Evolutionary conservation across 2,113 vertebrate species (phyloP).

Genomic region (Phodopus roborovskii): DNA sequence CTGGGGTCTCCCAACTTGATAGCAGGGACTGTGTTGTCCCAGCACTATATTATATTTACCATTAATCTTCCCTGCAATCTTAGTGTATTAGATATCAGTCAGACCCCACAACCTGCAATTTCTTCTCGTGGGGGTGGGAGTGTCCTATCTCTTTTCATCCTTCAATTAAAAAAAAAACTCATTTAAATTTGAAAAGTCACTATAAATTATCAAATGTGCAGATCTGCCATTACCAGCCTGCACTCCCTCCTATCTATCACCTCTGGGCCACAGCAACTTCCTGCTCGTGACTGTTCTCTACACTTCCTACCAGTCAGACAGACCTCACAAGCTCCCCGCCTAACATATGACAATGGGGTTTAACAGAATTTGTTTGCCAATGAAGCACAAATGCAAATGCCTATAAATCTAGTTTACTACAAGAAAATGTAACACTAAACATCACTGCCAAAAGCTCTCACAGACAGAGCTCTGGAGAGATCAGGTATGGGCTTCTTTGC

Average conservation of each 20-base stretch:
- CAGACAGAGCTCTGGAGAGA: background rate
- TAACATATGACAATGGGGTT: background rate
- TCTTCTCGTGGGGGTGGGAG: background rate
- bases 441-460: conserved; percentile 16
- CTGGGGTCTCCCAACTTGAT: background rate
- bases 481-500: background rate
- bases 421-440: background rate
- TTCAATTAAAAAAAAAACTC: background rate
- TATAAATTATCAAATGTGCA: background rate
- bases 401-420: background rate
- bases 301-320: background rate
- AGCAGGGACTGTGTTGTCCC: background rate
- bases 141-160: background rate
- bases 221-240: background rate
- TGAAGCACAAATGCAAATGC: background rate
- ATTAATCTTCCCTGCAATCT: background rate
- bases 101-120: background rate
- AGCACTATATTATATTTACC: background rate
- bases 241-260: background rate
- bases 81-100: background rate
- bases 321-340: background rate
- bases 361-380: background rate
- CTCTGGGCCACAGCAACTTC: background rate
- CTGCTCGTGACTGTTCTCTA: background rate
- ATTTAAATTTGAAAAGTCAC: conserved; percentile 26